A percentile compares a stretch with the other conserved stretches of the same genome.
These are phyloP conservation scores for Chiroxiphia lanceolata DNA, from an alignment of 2,797 vertebrate genomes.

Conservation along the genomic window DNA sequence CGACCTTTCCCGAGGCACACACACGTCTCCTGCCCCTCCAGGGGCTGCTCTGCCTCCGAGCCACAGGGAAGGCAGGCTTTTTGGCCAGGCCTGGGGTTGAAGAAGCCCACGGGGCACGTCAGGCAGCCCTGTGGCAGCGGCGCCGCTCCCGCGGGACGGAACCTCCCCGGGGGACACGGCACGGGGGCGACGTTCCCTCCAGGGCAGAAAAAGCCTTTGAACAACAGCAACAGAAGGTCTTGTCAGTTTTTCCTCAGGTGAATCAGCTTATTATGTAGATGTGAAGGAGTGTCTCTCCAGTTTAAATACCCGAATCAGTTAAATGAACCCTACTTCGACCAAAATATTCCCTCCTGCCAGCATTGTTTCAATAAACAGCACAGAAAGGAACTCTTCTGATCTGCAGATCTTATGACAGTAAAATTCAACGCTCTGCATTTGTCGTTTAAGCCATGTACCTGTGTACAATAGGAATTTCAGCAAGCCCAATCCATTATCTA, in stretches of 20 bases:
- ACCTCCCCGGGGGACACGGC: constrained; percentile 85
- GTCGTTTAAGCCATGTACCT: not conserved
- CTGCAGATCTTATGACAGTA: accelerated
- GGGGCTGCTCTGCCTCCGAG: constrained; percentile 79
- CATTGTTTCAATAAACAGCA: not conserved
- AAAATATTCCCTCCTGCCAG: not conserved
- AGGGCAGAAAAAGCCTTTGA: constrained; percentile 83
- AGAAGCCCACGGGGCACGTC: constrained; percentile 83
- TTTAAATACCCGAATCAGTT: not conserved
- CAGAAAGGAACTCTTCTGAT: not conserved
- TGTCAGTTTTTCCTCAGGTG: not conserved
- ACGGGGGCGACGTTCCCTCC: constrained; percentile 38
- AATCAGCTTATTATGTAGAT: not conserved
- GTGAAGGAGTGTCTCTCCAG: not conserved
- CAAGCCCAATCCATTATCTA: not conserved
- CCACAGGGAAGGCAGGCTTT: constrained; percentile 82
- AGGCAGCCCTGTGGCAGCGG: constrained; percentile 68
- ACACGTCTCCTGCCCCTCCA: constrained; percentile 80
- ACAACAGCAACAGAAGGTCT: not conserved
- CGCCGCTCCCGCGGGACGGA: constrained; percentile 63
- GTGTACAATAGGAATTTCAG: not conserved
- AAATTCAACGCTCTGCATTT: not conserved
- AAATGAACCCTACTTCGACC: not conserved
- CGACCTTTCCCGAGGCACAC: constrained; percentile 77
- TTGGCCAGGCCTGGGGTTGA: constrained; percentile 79